phyloP scores from a whole-genome alignment of 1,140 invertebrate species.

The Achatina immaculata region DNA sequence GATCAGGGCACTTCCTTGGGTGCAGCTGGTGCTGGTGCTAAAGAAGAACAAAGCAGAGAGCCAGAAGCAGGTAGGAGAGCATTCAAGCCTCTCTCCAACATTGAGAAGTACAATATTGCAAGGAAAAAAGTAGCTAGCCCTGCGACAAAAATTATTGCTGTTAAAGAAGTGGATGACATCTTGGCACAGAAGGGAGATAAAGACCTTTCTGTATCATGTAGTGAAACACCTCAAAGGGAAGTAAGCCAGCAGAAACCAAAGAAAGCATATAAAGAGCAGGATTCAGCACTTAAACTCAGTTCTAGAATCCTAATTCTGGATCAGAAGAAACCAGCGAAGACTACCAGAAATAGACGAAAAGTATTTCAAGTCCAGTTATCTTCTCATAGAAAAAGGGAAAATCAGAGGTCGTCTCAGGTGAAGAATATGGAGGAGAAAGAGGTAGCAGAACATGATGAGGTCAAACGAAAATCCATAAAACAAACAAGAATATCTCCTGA shows the following conservation, averaged over 20 bases:
- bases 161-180: not conserved
- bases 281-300: not conserved
- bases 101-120: not conserved
- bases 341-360: no score
- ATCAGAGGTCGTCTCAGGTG: no score
- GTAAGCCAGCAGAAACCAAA: constrained; percentile 29
- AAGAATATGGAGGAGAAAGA: no score
- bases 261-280: constrained; percentile 33
- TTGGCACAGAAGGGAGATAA: not conserved
- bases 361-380: no score
- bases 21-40: not conserved
- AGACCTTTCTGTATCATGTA: not conserved
- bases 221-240: constrained; percentile 19
- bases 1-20: not conserved
- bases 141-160: not conserved
- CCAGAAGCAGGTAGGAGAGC: not conserved
- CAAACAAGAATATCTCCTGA: no score
- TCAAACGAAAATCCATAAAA: no score
- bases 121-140: not conserved
- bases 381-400: no score
- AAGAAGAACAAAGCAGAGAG: not conserved
- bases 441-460: no score
- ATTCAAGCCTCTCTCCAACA: not conserved
- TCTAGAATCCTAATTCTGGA: no score
- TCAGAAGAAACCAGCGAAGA: no score